Base-by-base conservation (phyloP, 2,113 vertebrate genomes). In the Grammomys surdaster region DNA sequence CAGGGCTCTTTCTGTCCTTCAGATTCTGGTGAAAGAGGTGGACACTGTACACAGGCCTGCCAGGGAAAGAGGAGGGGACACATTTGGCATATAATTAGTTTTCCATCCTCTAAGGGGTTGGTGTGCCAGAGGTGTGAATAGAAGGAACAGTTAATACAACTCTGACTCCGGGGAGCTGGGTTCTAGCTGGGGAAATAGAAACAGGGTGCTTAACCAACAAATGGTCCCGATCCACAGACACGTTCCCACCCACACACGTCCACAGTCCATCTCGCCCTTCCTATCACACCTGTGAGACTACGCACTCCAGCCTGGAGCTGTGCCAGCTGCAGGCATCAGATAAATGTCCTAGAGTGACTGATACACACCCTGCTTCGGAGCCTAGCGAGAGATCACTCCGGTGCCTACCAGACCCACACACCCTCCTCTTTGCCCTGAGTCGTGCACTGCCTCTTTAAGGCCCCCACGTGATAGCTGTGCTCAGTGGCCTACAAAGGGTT, bases 171-270 rank as follows among this genome's bases (percentile, higher is more conserved):
- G 89, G 94, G 94, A 94, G 76, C 58, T 1, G 0, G 58, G 80
- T 90, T 93, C 80, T 94, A 85, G 87, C 96, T 58, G 91, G 93
- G 93, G 67, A 95, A 96, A 85, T 54, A 81, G 96, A 87, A 95
- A 69, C 94, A 94, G 87, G 87, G 85, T 97, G 91, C 96, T 96
- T 67, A 95, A 85, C 96, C 78, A 88, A 97, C 94, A 93, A 69
- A 73, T 16, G 56, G 58, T 31, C 82, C 78, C 80, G 17, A 40
- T 17, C 28, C 78, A 81, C 58, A 95, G 76, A 84, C 31, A 14
- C 5, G 1, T 36, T 46, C 58, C 3, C 90, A n/a, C 97, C 80
- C 90, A 89, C 90, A 89, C 56, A 46, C 36, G 33, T 33, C 73
- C 20, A 28, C 93, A 88, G 81, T 92, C 97, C 81, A 73, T 67